Base-by-base conservation (phyloP, 2,888 invertebrate genomes). In the Drosophila mettleri region DNA sequence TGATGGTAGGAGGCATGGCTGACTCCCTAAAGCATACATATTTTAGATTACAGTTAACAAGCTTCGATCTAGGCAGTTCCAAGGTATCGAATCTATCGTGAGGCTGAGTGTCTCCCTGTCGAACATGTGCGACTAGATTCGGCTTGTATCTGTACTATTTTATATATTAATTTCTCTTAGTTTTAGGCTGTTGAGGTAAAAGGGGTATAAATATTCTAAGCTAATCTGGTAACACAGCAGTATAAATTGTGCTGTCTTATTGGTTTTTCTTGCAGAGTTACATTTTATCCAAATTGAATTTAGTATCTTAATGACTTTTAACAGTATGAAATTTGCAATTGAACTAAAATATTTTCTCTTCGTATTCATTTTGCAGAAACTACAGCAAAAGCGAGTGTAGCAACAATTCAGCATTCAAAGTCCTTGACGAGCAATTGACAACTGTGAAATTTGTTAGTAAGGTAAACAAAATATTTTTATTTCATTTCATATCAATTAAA, bases 301-400 rank as follows among this genome's bases (percentile, higher is more conserved):
- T n/a, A n/a, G n/a, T n/a, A 7, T 39, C 4, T 20, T 6, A 20
- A 20, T 39, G 2, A 29, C 29, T 29, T 2, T 6, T 2, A 29
- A 29, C 8, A 29, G 7, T 1, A 7, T 8, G 29, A 24, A 24
- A 24, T 24, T 31, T 52, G 8, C 20, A 57, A 39, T 18, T 16
- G 18, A n/a, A 14, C 41, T 46, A 48, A 52, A 57, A 24, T 20
- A 18, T 9, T 39, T 52, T 18, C 7, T 24, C 16, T 29, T 41
- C 53, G 2, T 2, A 18, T 7, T 27, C 20, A 34, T 41, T 43
- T 77, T 72, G 45, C 77, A 43, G 43, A 27, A 16, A 6, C 24
- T 24, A 16, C 6, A 74, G 72, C 55, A 48, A 24, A 22, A 16
- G 38, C 29, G 12, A 14, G n/a, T 36, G 39, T 39, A 39, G 12